Evolutionary conservation across 92 coral and sea anemone species (phyloP), one percentile per base, ranked within the genome.

Genomic region (Actinernus sp.): DNA sequence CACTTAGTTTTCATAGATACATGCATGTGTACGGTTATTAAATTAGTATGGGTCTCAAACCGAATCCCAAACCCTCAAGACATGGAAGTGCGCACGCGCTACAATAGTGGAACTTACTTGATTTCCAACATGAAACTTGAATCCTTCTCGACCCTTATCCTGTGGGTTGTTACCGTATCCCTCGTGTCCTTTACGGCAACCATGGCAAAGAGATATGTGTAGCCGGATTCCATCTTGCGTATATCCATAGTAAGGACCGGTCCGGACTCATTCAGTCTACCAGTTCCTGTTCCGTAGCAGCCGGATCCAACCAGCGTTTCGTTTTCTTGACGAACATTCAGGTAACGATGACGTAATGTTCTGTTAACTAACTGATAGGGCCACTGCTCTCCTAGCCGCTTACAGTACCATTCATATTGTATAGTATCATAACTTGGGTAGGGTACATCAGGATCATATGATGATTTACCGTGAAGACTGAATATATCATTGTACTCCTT

Each of bases 201-300:
- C 29, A 83, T 50, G 19, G 43, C 64, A 31, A 82, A 65, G 6
- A 74, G 66, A 49, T 82, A 88, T 14, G 9, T 26, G 10, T 26
- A 26, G 21, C 57, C 50, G 10, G 85, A 8, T 7, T 20, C 64
- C 64, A 88, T 51, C 16, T 77, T 68, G 43, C 27, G 61, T 12
- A 88, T 49, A 18, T 63, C 53, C 29, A 88, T 54, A 27, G 23
- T 44, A 38, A 77, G 44, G 27, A 16, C 33, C 2, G 86, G 28
- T 0, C 79, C 82, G 36, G 91, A 34, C 11, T 27, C 52, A 31
- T 56, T 70, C 17, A 84, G 52, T 58, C 33, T 48, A 10, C 86
- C 86, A 17, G 72, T 65, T 0, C 89, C 85, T 8, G 78, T 82
- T 1, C 89, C 89, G 65, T 76, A 88, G 37, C 93, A 88, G 16